A percentile compares a stretch with the other conserved stretches of the same genome.
phyloP scores from a whole-genome alignment of 2,113 vertebrate species.

The Stigmatopora nigra region DNA sequence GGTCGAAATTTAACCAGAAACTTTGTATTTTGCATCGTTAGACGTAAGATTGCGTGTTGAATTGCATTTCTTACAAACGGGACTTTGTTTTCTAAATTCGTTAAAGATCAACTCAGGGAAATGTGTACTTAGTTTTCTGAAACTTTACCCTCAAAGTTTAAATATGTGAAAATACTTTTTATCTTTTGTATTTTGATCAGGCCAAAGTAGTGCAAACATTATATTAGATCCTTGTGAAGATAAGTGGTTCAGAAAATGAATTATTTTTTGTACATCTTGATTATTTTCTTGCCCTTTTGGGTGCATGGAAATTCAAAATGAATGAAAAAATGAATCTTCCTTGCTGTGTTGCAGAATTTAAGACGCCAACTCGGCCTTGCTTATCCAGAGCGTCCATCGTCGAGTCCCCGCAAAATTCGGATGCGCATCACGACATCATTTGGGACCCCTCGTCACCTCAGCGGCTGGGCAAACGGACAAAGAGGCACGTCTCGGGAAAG shows the following conservation, averaged over 20 bases:
- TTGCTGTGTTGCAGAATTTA: conserved; percentile 44
- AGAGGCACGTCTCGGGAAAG: conserved; percentile 38
- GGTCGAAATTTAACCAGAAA: not conserved
- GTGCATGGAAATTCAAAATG: too few relatives aligned
- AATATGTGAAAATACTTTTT: too few relatives aligned
- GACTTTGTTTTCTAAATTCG: too few relatives aligned
- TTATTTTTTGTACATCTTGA: too few relatives aligned
- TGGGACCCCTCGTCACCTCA: conserved; percentile 67
- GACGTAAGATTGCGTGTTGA: too few relatives aligned
- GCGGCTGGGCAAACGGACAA: conserved; percentile 59
- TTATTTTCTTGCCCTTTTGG: too few relatives aligned
- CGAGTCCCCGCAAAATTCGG: conserved; percentile 63
- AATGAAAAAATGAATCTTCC: too few relatives aligned
- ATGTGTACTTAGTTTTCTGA: not conserved
- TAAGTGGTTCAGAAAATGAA: too few relatives aligned
- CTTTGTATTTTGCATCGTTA: too few relatives aligned
- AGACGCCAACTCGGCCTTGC: conserved; percentile 57
- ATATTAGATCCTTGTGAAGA: too few relatives aligned
- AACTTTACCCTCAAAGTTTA: not conserved
- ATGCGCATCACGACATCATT: conserved; percentile 68
- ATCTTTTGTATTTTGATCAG: not conserved
- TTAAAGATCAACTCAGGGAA: too few relatives aligned
- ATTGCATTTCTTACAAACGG: too few relatives aligned
- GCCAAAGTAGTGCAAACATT: not conserved
- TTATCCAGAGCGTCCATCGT: conserved; percentile 26